Percentiles rank a stretch among this genome's conserved stretches.
Evolutionary conservation across 2,888 invertebrate genomes (phyloP).

Genomic region (Caenorhabditis japonica): DNA sequence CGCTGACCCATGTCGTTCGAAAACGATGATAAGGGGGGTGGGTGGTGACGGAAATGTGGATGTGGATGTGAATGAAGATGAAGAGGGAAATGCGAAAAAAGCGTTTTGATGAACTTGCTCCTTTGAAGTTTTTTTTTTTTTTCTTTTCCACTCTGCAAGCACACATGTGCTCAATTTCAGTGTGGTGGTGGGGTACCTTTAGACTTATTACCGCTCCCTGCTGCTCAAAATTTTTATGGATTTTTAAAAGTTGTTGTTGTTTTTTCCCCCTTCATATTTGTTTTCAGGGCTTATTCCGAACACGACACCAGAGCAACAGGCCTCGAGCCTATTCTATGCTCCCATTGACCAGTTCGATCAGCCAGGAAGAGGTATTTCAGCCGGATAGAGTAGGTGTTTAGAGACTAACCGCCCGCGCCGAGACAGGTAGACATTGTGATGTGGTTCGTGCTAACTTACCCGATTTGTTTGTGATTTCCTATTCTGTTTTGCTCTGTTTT

Average conservation of each 20-base stretch:
- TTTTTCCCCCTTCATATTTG: too few species aligned
- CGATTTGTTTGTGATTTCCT: conserved; percentile 18
- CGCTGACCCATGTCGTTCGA: conserved; percentile 13
- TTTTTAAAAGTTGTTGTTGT: too few species aligned
- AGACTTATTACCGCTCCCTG: too few species aligned
- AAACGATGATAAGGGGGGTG: conserved; percentile 15
- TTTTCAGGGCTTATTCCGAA: conserved; percentile 66
- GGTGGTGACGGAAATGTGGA: conserved; percentile 2
- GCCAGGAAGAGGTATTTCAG: conserved; percentile 60
- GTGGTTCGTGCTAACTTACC: conserved; percentile 32
- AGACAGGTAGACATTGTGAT: conserved; percentile 13
- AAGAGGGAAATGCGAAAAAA: conserved; percentile 25
- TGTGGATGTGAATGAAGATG: not conserved
- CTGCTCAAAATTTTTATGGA: too few species aligned
- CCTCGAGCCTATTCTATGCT: conserved; percentile 69
- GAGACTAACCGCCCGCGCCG: conserved; percentile 25
- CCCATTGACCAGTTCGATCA: conserved; percentile 58
- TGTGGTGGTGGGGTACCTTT: too few species aligned
- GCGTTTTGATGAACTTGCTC: conserved; percentile 37
- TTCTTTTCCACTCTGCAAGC: not conserved
- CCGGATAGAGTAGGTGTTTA: conserved; percentile 47
- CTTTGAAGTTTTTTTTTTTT: conserved; percentile 5
- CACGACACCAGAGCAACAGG: conserved; percentile 54
- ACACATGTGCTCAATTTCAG: too few species aligned
- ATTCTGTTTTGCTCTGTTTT: too few species aligned